These are phyloP conservation scores for Achatina immaculata DNA, from an alignment of 1,140 invertebrate species.

Conservation along the genomic window DNA sequence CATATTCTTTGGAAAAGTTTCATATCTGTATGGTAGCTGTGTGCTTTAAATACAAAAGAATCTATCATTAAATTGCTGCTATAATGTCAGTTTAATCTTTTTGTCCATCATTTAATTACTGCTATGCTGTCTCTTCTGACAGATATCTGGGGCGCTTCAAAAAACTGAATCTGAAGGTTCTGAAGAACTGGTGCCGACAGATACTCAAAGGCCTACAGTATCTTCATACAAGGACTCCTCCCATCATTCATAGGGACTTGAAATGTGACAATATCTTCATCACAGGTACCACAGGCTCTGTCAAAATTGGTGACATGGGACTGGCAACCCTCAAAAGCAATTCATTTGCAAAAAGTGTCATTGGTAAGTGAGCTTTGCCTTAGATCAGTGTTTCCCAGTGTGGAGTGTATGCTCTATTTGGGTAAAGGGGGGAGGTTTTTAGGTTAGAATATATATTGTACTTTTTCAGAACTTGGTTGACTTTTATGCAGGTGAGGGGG, in stretches of 20 bases:
- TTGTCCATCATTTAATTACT: too few relatives aligned
- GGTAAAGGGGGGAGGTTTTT: too few relatives aligned
- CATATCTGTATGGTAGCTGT: too few relatives aligned
- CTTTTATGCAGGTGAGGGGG: too few relatives aligned
- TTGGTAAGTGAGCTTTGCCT: slow-evolving; percentile 81
- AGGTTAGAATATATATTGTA: too few relatives aligned
- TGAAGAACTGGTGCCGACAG: slow-evolving; percentile 98
- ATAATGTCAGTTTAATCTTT: too few relatives aligned
- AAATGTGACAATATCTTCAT: slow-evolving; percentile 99
- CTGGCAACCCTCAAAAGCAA: slow-evolving; percentile 98
- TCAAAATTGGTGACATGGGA: slow-evolving; percentile 99
- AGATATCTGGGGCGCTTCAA: slow-evolving; percentile 97
- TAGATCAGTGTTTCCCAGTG: too few relatives aligned
- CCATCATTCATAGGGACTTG: slow-evolving; percentile 93
- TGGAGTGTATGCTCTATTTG: too few relatives aligned
- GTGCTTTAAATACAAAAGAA: too few relatives aligned
- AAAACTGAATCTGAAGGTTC: slow-evolving; percentile 94
- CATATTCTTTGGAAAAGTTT: too few relatives aligned
- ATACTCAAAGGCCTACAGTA: slow-evolving; percentile 98
- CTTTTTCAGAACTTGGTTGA: too few relatives aligned
- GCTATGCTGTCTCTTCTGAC: slow-evolving; percentile 48
- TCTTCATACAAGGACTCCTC: slow-evolving; percentile 95
- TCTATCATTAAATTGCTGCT: too few relatives aligned
- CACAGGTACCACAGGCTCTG: slow-evolving; percentile 88
- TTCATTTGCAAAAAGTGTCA: slow-evolving; percentile 99